A percentile compares a stretch with the other conserved stretches of the same genome.
phyloP scores from a whole-genome alignment of 92 coral and sea anemone species.

The Phenganax subtilis region DNA sequence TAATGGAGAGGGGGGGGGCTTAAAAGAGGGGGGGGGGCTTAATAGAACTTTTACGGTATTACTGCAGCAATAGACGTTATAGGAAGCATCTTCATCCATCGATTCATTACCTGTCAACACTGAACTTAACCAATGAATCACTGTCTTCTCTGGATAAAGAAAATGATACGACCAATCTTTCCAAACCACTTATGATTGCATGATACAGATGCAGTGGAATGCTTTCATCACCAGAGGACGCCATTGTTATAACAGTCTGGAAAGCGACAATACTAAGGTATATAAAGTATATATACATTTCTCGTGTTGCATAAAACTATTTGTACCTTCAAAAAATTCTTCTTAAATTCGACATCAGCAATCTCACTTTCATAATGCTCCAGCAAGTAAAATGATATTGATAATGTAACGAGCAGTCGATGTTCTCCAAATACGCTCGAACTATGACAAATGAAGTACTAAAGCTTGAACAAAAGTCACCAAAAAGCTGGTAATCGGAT shows the following conservation, averaged over 20 bases:
- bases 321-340: conserved; percentile 75
- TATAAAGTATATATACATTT: not conserved
- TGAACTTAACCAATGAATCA: conserved; percentile 84
- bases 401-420: conserved; percentile 82
- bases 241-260: conserved; percentile 80
- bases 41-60: too few relatives aligned
- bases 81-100: too few relatives aligned
- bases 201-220: conserved; percentile 85
- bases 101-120: conserved; percentile 77
- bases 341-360: conserved; percentile 74
- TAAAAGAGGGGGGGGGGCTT: too few relatives aligned
- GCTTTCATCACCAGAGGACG: conserved; percentile 88
- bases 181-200: conserved; percentile 92
- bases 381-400: conserved; percentile 72
- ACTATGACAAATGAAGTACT: conserved; percentile 40
- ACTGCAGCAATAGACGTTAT: too few relatives aligned
- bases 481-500: not conserved
- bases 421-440: conserved; percentile 87
- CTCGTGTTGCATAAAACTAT: not conserved
- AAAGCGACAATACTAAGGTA: not conserved
- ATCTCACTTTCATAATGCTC: conserved; percentile 91
- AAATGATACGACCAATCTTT: conserved; percentile 94
- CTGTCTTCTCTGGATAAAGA: conserved; percentile 82
- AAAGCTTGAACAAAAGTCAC: not conserved
- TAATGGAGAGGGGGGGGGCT: too few relatives aligned